Evolutionary conservation across 2,888 invertebrate genomes (phyloP).

Genomic region (Flexamia atlantica): DNA sequence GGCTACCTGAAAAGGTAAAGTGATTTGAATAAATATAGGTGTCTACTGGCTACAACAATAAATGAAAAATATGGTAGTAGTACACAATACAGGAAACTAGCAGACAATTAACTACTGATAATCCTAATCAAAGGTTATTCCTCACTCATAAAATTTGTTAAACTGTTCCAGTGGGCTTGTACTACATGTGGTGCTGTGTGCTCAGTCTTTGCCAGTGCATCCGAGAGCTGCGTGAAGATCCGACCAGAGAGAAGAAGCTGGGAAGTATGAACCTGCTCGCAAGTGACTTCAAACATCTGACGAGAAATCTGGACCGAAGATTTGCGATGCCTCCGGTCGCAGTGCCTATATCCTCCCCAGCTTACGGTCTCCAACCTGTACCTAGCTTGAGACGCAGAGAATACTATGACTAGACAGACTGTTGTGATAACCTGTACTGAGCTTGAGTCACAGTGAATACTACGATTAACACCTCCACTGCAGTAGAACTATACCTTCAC

Average conservation of each 20-base stretch:
- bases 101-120: no score
- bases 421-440: no score
- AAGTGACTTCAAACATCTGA: slow-evolving; percentile 32
- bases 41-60: no score
- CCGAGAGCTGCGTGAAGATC: slow-evolving; percentile 28
- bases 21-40: no score
- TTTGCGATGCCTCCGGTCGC: not conserved
- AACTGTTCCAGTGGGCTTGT: slow-evolving; percentile 50
- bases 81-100: no score
- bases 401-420: no score
- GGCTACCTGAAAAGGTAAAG: no score
- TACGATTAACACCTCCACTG: no score
- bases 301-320: not conserved
- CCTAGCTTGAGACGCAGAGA: slow-evolving; percentile 3
- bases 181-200: slow-evolving; percentile 60
- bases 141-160: no score
- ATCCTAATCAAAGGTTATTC: no score
- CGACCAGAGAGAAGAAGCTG: not conserved
- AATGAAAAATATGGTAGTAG: not conserved
- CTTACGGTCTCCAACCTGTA: slow-evolving; percentile 13
- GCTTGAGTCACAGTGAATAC: no score
- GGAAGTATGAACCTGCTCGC: slow-evolving; percentile 31
- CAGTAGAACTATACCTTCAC: no score
- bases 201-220: slow-evolving; percentile 59
- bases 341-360: not conserved